A percentile compares a stretch with the other conserved stretches of the same genome.
phyloP scores from a whole-genome alignment of 2,888 invertebrate species.

The Drosophila cracens region DNA sequence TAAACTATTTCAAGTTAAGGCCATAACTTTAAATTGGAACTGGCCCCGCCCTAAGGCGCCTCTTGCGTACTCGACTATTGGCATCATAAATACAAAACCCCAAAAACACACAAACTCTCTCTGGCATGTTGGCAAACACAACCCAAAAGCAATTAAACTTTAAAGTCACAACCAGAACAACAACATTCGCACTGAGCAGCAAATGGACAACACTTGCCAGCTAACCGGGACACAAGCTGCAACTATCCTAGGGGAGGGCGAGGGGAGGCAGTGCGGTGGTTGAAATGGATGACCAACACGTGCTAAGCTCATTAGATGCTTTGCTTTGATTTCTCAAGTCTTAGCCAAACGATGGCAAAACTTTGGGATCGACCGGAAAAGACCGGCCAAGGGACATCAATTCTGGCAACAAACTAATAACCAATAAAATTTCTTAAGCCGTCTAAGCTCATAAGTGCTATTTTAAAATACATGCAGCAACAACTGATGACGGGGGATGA shows the following conservation, averaged over 20 bases:
- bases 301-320: conserved; percentile 76
- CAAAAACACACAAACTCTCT: conserved; percentile 16
- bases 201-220: conserved; percentile 24
- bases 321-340: conserved; percentile 62
- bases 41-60: neutral
- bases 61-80: conserved; percentile 16
- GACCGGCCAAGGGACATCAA: conserved; percentile 36
- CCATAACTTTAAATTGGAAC: conserved; percentile 11
- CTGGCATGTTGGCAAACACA: conserved; percentile 17
- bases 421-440: conserved; percentile 77
- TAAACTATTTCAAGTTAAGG: neutral
- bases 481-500: conserved; percentile 3
- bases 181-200: conserved; percentile 7
- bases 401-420: conserved; percentile 71
- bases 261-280: neutral
- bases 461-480: conserved; percentile 70
- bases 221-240: conserved; percentile 14
- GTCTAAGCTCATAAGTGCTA: conserved; percentile 75
- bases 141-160: conserved; percentile 73
- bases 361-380: conserved; percentile 23
- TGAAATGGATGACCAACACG: conserved; percentile 70
- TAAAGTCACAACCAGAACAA: conserved; percentile 44
- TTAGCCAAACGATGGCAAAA: conserved; percentile 9
- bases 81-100: conserved; percentile 47
- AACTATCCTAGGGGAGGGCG: neutral